phyloP scores from a whole-genome alignment of 2,888 invertebrate genomes.

The Leucoptera coffeella region DNA sequence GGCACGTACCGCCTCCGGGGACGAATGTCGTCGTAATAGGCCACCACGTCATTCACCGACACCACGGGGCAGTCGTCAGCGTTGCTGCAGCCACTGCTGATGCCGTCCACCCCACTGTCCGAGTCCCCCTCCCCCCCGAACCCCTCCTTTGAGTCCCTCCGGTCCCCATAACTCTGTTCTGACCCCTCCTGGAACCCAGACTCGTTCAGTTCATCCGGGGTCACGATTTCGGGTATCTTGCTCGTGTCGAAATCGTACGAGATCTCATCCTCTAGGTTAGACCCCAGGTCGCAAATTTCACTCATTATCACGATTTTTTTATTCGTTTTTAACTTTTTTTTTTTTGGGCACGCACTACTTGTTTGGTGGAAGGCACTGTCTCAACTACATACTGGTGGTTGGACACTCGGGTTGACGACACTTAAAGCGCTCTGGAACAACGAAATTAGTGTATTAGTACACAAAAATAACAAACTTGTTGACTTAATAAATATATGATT shows the following conservation, averaged over 20 bases:
- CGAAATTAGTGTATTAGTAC: too few species aligned
- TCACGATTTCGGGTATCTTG: slow-evolving; percentile 41
- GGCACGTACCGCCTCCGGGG: slow-evolving; percentile 34
- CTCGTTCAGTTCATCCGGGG: slow-evolving; percentile 42
- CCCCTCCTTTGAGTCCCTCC: slow-evolving; percentile 38
- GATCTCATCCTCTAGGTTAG: slow-evolving; percentile 19
- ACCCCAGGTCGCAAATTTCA: slow-evolving; percentile 23
- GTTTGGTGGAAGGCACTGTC: too few species aligned
- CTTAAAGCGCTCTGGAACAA: slow-evolving; percentile 32
- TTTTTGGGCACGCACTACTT: too few species aligned
- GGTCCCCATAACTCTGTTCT: slow-evolving; percentile 35
- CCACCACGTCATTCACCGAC: slow-evolving; percentile 44
- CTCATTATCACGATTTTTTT: slow-evolving; percentile 23
- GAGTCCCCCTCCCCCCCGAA: slow-evolving; percentile 41
- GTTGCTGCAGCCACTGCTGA: slow-evolving; percentile 52
- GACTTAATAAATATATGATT: too few species aligned
- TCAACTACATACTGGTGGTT: slow-evolving; percentile 39
- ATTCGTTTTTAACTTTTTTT: too few species aligned
- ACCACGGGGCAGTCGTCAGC: slow-evolving; percentile 52
- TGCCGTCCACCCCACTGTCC: slow-evolving; percentile 53
- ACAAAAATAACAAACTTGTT: too few species aligned
- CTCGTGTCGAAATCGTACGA: slow-evolving; percentile 2
- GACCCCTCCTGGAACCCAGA: slow-evolving; percentile 43
- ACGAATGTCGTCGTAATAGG: slow-evolving; percentile 39
- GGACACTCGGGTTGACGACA: slow-evolving; percentile 18